Evolutionary conservation across 2,113 vertebrate species (phyloP).

Genomic region (Probosciger aterrimus): DNA sequence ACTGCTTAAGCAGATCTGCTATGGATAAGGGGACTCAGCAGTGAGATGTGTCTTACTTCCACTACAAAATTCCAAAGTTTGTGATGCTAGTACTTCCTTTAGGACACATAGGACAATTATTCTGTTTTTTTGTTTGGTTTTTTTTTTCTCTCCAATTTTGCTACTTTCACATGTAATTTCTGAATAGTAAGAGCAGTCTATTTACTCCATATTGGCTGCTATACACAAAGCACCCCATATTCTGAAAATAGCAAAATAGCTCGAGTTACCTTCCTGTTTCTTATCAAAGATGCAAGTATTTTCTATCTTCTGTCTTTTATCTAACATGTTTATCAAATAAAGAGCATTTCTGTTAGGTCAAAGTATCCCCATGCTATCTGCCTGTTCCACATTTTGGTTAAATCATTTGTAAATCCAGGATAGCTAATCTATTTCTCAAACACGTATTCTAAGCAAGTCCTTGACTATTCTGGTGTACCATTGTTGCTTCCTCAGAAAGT

Average conservation of each 20-base stretch:
- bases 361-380: not conserved
- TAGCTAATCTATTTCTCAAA: not conserved
- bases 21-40: not conserved
- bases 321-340: not conserved
- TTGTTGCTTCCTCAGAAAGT: not conserved
- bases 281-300: not conserved
- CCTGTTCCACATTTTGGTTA: not conserved
- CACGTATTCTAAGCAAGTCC: not conserved
- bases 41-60: not conserved
- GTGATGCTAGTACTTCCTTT: not conserved
- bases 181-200: not conserved
- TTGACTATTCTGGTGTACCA: not conserved
- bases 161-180: not conserved
- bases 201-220: accelerated
- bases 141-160: not conserved
- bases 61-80: not conserved
- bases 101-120: not conserved
- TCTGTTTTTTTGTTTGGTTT: not conserved
- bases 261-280: not conserved
- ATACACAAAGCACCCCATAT: not conserved
- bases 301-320: not conserved
- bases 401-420: not conserved
- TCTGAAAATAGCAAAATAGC: not conserved
- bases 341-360: not conserved
- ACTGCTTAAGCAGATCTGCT: not conserved